A percentile compares a stretch with the other conserved stretches of the same genome.
Conservation (phyloP, 92 coral and sea anemone genomes). For the Phenganax marumi region DNA sequence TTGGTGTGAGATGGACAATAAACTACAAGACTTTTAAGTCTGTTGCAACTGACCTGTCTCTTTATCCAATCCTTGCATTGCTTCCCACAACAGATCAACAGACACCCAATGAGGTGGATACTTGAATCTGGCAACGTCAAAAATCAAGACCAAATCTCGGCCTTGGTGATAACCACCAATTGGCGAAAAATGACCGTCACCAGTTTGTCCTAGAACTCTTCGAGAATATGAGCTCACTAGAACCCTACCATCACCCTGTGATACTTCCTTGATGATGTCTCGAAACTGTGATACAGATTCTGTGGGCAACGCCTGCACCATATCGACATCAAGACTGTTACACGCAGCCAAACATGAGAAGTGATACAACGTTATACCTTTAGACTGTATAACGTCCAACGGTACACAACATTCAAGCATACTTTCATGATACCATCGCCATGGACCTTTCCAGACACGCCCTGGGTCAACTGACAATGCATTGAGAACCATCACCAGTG, state of each 20-base stretch:
- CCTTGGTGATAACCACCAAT: conserved; percentile 79
- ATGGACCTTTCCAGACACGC: conserved; percentile 83
- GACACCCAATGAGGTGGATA: conserved; percentile 96
- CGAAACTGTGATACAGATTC: conserved; percentile 47
- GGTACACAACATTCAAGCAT: conserved; percentile 82
- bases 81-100: conserved; percentile 61
- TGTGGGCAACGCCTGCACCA: conserved; percentile 60
- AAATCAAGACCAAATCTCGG: conserved; percentile 68
- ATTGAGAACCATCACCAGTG: conserved; percentile 78
- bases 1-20: too few species aligned
- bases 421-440: conserved; percentile 94
- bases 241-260: conserved; percentile 23
- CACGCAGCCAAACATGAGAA: conserved; percentile 78
- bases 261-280: conserved; percentile 36
- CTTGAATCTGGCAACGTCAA: conserved; percentile 90
- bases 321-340: conserved; percentile 72
- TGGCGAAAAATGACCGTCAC: conserved; percentile 92
- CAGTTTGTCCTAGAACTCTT: conserved; percentile 65
- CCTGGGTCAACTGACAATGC: conserved; percentile 87
- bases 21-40: not conserved
- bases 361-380: conserved; percentile 77
- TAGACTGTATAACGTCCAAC: conserved; percentile 65
- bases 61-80: conserved; percentile 71
- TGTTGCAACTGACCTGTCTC: conserved; percentile 57
- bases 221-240: conserved; percentile 62